Conservation (phyloP, 2,113 vertebrate species). For the Melanostigma gelatinosum region DNA sequence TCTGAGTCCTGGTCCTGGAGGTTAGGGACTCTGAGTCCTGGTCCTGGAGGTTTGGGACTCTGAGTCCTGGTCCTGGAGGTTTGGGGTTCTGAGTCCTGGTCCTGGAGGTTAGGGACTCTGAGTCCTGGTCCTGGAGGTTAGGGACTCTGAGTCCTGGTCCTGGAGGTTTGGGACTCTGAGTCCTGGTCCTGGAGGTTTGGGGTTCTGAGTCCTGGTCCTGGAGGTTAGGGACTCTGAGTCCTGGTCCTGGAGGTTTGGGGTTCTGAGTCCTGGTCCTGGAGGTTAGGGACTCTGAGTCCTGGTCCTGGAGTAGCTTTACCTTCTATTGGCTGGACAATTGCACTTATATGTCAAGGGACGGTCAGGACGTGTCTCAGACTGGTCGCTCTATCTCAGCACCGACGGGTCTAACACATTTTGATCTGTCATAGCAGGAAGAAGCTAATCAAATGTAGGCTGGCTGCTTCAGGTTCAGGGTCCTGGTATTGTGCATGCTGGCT, state of each 20-base stretch:
- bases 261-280: not conserved
- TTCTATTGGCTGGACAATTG: too few relatives aligned
- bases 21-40: too few relatives aligned
- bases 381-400: not conserved
- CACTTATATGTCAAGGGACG: not conserved
- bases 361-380: not conserved
- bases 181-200: too few relatives aligned
- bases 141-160: too few relatives aligned
- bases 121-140: too few relatives aligned
- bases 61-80: too few relatives aligned
- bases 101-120: too few relatives aligned
- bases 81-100: too few relatives aligned
- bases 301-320: not conserved
- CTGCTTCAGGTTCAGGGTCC: not conserved
- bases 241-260: not conserved
- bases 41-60: too few relatives aligned
- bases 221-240: not conserved
- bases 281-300: not conserved
- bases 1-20: not conserved
- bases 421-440: not conserved
- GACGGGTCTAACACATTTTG: not conserved
- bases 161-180: too few relatives aligned
- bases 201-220: not conserved
- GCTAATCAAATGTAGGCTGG: not conserved
- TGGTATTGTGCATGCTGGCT: not conserved